A percentile compares a stretch with the other conserved stretches of the same genome.
phyloP scores from a whole-genome alignment of 2,113 vertebrate genomes.

The Bucco capensis region DNA sequence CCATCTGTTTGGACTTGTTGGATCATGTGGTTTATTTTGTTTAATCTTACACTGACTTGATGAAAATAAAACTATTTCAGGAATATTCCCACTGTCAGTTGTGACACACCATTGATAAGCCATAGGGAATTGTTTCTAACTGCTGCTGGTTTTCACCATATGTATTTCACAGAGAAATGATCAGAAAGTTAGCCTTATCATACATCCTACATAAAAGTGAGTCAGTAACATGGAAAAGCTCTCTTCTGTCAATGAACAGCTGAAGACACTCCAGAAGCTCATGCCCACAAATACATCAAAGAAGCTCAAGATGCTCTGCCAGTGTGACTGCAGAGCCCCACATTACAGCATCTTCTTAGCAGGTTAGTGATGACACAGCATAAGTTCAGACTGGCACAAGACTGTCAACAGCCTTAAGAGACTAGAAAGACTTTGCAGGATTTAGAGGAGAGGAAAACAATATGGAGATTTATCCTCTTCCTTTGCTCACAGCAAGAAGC shows the following conservation, averaged over 20 bases:
- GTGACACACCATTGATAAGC: neutral
- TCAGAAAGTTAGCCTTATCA: neutral
- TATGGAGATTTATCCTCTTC: neutral
- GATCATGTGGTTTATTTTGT: neutral
- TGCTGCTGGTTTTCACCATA: neutral
- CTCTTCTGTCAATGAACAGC: neutral
- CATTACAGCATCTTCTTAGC: neutral
- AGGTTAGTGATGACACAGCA: neutral
- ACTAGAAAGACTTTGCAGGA: neutral
- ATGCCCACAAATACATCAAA: neutral
- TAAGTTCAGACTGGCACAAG: neutral
- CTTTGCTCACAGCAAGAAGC: neutral
- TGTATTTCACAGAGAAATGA: neutral
- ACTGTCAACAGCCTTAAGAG: neutral
- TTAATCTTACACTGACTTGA: neutral
- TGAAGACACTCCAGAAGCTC: conserved; percentile 30
- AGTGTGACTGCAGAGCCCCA: neutral
- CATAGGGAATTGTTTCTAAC: neutral
- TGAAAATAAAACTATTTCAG: neutral
- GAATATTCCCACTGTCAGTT: neutral
- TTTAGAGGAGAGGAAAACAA: neutral
- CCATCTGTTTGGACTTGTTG: neutral
- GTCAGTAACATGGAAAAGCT: neutral
- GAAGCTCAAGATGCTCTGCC: neutral
- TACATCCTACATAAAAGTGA: neutral